Base-by-base conservation (phyloP, 1,140 invertebrate species). In the Linepithema humile region DNA sequence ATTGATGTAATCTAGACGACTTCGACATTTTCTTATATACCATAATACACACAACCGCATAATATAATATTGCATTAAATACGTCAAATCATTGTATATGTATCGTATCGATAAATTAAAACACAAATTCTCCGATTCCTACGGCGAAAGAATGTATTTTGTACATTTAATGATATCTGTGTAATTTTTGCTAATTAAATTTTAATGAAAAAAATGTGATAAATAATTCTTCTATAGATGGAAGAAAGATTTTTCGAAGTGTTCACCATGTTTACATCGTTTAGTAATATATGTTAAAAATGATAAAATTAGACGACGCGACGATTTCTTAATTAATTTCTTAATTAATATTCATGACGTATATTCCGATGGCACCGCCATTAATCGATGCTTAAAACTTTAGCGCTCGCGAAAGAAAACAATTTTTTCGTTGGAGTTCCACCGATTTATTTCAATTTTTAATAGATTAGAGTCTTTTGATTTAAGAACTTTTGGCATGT, bases 351-450 rank as follows among this genome's bases (percentile, higher is more conserved):
- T 80, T 70, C 64, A 55, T 17, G 64, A n/a, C 23, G 32, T 2
- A 38, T 48, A 69, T 80, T 69, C 26, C n/a, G 23, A 26, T 15
- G 35, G 23, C n/a, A 43, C 15, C n/a, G n/a, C n/a, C n/a, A n/a
- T 70, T 70, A 80, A 80, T 43, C n/a, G 65, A 26, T 20, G 48
- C 38, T 80, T 57, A 80, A 80, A 78, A 80, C 64, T 57, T 80
- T 0, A 4, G 2, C 12, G 64, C 1, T 62, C 10, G 17, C 59
- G 9, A 17, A 35, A 20, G n/a, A 12, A 40, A 80, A 57, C 32
- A 57, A 80, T 80, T 80, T 80, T 69, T 64, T 38, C 23, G n/a
- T 29, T 69, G 26, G n/a, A 55, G 48, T 55, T 80, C 40, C 38
- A 70, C 23, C 35, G 10, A 70, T 70, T 70, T 43, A 55, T 35